A percentile compares a stretch with the other conserved stretches of the same genome.
Evolutionary conservation across 1,140 invertebrate genomes (phyloP).

Genomic region (Meteorus sp.): DNA sequence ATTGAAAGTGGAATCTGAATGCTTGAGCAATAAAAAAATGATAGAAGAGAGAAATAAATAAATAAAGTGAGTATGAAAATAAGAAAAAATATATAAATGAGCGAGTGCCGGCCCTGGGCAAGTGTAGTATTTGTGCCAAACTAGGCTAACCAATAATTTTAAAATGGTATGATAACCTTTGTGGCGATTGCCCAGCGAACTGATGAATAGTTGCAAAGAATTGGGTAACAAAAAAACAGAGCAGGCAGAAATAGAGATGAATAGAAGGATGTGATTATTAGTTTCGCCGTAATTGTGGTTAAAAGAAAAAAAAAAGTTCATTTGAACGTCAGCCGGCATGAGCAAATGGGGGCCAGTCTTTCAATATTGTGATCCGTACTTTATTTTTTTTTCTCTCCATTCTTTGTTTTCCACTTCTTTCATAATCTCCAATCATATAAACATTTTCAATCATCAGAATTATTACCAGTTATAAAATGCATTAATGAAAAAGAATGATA

Average conservation of each 20-base stretch:
- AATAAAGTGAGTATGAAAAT: constrained; percentile 18
- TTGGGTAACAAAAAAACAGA: background rate
- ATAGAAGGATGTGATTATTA: background rate
- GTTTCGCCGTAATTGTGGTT: too few species aligned
- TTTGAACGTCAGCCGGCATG: constrained; percentile 48
- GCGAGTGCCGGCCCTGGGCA: constrained; percentile 56
- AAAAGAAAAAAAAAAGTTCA: too few species aligned
- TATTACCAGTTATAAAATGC: background rate
- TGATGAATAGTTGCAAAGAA: constrained; percentile 9
- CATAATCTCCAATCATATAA: constrained; percentile 45
- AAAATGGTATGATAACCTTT: constrained; percentile 28
- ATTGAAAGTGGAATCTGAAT: constrained; percentile 3
- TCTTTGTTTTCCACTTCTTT: too few species aligned
- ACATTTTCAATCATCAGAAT: background rate
- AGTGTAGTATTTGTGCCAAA: constrained; percentile 55
- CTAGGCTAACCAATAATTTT: constrained; percentile 42
- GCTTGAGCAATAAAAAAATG: constrained; percentile 18
- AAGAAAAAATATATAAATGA: constrained; percentile 36
- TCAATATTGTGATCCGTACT: constrained; percentile 54
- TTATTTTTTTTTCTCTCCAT: too few species aligned
- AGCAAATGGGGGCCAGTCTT: constrained; percentile 59
- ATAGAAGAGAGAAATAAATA: background rate
- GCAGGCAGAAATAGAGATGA: background rate
- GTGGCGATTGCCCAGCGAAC: constrained; percentile 4
- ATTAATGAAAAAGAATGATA: background rate